Evolutionary conservation across 2,113 vertebrate genomes (phyloP).

Genomic region (Campylorhamphus procurvoides): DNA sequence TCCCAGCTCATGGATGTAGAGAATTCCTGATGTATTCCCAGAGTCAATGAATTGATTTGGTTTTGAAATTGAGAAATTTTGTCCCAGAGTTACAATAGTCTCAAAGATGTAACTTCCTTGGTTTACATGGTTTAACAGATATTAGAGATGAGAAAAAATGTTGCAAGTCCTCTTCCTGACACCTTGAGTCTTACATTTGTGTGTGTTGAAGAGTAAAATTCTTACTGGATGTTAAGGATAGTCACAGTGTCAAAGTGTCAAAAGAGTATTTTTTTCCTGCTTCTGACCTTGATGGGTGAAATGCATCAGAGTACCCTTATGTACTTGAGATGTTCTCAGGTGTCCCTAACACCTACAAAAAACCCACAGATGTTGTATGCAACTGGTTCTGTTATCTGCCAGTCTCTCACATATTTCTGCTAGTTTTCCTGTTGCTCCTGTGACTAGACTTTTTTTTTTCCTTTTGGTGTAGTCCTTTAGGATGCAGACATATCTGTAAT

Average conservation of each 20-base stretch:
- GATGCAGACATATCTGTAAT: neutral
- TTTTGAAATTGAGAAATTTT: neutral
- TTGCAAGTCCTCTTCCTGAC: neutral
- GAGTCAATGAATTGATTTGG: neutral
- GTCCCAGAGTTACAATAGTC: neutral
- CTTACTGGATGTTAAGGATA: neutral
- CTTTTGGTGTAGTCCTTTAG: neutral
- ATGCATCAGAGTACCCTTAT: rapidly evolving
- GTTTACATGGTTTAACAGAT: neutral
- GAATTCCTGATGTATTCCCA: neutral
- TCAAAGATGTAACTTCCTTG: neutral
- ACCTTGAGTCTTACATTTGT: neutral
- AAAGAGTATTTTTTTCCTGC: neutral
- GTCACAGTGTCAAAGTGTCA: neutral
- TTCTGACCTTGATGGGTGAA: neutral
- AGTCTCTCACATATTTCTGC: neutral
- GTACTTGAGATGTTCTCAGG: neutral
- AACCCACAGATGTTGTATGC: neutral
- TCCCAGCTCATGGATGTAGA: neutral
- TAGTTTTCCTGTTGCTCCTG: neutral
- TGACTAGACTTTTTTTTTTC: neutral
- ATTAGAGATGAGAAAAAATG: neutral
- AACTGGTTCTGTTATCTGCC: neutral
- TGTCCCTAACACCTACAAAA: neutral
- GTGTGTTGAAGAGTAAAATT: neutral